Evolutionary conservation across 2,888 invertebrate species (phyloP).

Genomic region (Cataglyphis altisquamis): DNA sequence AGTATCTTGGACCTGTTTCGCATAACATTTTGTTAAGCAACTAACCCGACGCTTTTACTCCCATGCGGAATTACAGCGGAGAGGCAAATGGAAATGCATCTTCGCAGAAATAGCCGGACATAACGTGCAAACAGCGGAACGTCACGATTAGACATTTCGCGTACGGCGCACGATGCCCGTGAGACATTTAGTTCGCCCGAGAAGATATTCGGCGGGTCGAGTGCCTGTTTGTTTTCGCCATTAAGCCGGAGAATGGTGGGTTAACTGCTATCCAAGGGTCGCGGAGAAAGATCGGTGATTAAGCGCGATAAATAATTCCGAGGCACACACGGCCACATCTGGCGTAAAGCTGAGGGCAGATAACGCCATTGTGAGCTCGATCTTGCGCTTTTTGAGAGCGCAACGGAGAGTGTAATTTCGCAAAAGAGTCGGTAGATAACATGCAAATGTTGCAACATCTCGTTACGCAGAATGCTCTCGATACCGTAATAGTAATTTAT

Average conservation of each 20-base stretch:
- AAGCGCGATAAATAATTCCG: conserved; percentile 58
- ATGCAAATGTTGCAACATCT: conserved; percentile 50
- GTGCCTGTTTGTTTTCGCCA: conserved; percentile 45
- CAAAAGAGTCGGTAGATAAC: conserved; percentile 43
- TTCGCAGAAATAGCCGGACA: conserved; percentile 24
- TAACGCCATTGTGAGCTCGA: conserved; percentile 38
- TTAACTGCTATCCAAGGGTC: conserved; percentile 41
- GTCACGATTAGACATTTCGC: conserved; percentile 70
- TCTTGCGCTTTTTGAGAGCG: conserved; percentile 40
- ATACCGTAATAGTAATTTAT: conserved; percentile 45
- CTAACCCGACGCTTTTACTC: not conserved
- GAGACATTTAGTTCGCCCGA: conserved; percentile 38
- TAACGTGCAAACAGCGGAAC: conserved; percentile 59
- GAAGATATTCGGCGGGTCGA: conserved; percentile 10
- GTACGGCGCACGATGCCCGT: conserved; percentile 56
- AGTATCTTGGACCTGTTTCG: not conserved
- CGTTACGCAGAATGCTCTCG: conserved; percentile 49
- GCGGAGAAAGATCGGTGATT: conserved; percentile 54
- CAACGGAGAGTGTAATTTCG: conserved; percentile 35
- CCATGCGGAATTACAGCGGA: conserved; percentile 22
- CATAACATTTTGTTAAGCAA: not conserved
- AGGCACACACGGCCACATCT: conserved; percentile 6
- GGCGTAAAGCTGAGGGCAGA: conserved; percentile 44
- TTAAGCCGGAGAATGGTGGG: conserved; percentile 53
- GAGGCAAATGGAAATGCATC: conserved; percentile 35